phyloP scores from a whole-genome alignment of 1,140 invertebrate species.

The Orchestia grillus region DNA sequence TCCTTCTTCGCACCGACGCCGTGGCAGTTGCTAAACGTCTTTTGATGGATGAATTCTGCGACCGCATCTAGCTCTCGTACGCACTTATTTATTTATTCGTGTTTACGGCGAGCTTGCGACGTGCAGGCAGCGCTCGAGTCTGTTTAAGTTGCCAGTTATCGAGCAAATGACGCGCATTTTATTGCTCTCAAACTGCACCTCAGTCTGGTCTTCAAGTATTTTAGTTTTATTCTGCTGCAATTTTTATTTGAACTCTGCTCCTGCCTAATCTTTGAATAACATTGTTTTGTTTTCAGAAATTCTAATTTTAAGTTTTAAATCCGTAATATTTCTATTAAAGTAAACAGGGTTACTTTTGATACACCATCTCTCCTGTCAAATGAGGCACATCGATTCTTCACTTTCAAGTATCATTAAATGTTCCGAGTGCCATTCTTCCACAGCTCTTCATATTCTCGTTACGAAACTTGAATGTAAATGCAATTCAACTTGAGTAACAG shows the following conservation, averaged over 20 bases:
- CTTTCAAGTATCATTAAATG: neutral
- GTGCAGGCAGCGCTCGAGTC: neutral
- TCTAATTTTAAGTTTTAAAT: no score
- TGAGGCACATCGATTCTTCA: neutral
- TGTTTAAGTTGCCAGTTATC: neutral
- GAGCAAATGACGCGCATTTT: neutral
- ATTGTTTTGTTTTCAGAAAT: no score
- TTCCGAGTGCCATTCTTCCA: neutral
- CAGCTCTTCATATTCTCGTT: neutral
- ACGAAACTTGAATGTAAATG: neutral
- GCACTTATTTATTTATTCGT: neutral
- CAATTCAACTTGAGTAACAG: neutral
- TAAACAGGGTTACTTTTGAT: neutral
- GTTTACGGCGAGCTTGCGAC: neutral
- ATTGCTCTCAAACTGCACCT: neutral
- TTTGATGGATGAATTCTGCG: slow-evolving; percentile 44
- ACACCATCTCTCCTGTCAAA: neutral
- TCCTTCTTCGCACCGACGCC: slow-evolving; percentile 8
- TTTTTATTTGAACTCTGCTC: neutral
- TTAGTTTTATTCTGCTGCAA: no score
- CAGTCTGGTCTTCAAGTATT: no score
- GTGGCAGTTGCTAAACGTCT: slow-evolving; percentile 37
- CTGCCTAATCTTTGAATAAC: no score
- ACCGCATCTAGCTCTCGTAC: neutral
- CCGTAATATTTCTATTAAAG: neutral